phyloP scores from a whole-genome alignment of 2,888 invertebrate species.

The Leucophenga maculata region DNA sequence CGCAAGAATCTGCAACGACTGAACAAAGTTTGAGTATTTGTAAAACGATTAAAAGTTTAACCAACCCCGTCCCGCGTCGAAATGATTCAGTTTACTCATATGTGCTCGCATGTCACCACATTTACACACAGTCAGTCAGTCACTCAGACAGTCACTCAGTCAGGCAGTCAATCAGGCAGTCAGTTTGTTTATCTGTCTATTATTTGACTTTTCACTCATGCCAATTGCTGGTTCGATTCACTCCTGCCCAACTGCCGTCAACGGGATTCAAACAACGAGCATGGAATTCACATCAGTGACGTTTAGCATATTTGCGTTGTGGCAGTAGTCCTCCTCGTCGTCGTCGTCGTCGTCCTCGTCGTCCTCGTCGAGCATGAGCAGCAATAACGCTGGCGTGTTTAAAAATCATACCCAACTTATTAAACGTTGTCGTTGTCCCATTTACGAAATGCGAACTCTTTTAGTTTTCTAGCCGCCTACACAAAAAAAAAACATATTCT shows the following conservation, averaged over 20 bases:
- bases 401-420: slow-evolving; percentile 59
- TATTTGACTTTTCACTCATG: slow-evolving; percentile 7
- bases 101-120: slow-evolving; percentile 13
- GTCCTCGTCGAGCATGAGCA: slow-evolving; percentile 8
- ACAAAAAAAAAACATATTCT: no score
- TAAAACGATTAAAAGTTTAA: slow-evolving; percentile 46
- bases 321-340: no score
- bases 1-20: not conserved
- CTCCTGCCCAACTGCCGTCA: not conserved
- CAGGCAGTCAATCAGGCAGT: not conserved
- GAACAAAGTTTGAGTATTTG: slow-evolving; percentile 19
- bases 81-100: not conserved
- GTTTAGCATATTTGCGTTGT: slow-evolving; percentile 65
- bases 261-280: not conserved
- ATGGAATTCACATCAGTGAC: slow-evolving; percentile 46
- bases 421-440: slow-evolving; percentile 62
- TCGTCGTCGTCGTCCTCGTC: no score
- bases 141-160: not conserved
- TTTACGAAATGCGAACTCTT: slow-evolving; percentile 57
- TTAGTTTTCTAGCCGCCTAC: slow-evolving; percentile 5
- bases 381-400: slow-evolving; percentile 36
- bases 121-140: slow-evolving; percentile 13
- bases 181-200: slow-evolving; percentile 7
- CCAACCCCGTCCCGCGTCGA: not conserved
- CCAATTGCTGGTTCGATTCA: slow-evolving; percentile 19